Conservation (phyloP, 2,888 invertebrate genomes). For the Orchesellides sinensis region DNA sequence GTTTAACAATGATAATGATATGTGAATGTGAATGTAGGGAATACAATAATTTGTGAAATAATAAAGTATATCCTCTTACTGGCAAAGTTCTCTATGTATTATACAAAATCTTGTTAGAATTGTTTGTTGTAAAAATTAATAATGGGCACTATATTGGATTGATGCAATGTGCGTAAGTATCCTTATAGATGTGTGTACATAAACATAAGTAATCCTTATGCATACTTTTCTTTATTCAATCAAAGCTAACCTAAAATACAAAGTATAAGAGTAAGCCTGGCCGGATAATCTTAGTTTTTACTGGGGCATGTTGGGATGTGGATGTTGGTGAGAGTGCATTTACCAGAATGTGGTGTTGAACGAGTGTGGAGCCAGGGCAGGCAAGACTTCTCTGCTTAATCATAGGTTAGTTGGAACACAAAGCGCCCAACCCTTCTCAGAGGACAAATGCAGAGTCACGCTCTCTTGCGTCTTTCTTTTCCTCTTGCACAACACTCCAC, state of each 20-base stretch:
- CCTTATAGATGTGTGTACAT: no score
- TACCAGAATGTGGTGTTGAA: constrained; percentile 11
- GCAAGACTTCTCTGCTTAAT: constrained; percentile 69
- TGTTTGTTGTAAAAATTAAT: no score
- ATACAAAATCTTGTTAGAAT: no score
- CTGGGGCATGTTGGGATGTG: constrained; percentile 49
- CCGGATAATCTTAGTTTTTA: no score
- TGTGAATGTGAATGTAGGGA: neutral
- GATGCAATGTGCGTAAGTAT: no score
- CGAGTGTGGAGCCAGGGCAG: constrained; percentile 59
- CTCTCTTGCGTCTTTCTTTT: constrained; percentile 34
- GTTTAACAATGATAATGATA: neutral
- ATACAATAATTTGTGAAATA: neutral
- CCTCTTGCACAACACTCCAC: constrained; percentile 19
- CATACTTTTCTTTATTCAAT: no score
- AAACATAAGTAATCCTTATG: no score
- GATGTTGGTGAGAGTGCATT: neutral
- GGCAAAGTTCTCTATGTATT: no score
- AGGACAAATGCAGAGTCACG: constrained; percentile 65
- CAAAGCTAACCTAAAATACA: no score
- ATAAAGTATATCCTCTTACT: neutral
- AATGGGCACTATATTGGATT: no score
- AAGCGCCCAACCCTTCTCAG: constrained; percentile 73
- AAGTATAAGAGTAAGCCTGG: no score
- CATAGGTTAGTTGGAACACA: constrained; percentile 68